These are phyloP conservation scores for Nasonovia ribisnigri DNA, from an alignment of 2,888 invertebrate species.

Conservation along the genomic window DNA sequence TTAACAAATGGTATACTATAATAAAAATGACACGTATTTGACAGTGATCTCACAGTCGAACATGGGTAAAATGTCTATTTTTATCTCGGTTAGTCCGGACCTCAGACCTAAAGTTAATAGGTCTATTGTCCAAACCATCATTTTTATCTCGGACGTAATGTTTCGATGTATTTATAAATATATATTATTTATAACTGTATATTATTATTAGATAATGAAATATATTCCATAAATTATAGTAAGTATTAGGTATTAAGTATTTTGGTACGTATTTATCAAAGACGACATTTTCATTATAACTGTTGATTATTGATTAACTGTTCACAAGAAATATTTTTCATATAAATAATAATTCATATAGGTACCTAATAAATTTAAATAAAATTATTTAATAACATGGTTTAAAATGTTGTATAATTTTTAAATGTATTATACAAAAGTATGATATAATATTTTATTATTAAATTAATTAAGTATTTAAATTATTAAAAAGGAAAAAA, in stretches of 20 bases:
- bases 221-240: too few species aligned
- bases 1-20: conserved; percentile 1
- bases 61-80: conserved; percentile 13
- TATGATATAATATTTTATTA: conserved; percentile 10
- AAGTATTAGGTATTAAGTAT: background rate
- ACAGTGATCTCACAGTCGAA: background rate
- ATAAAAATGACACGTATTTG: conserved; percentile 6
- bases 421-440: background rate
- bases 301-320: background rate
- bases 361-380: background rate
- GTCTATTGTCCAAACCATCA: background rate
- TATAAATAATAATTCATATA: too few species aligned
- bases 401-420: too few species aligned
- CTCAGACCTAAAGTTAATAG: background rate
- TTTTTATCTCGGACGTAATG: background rate
- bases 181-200: too few species aligned
- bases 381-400: too few species aligned
- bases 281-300: background rate
- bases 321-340: too few species aligned
- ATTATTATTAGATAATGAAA: background rate
- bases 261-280: background rate
- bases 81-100: background rate
- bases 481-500: conserved; percentile 4
- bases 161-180: background rate
- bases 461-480: background rate